Percentiles rank a stretch among this genome's conserved stretches.
These are phyloP conservation scores for Leptopilina myrica DNA, from an alignment of 2,888 invertebrate species.

Conservation along the genomic window DNA sequence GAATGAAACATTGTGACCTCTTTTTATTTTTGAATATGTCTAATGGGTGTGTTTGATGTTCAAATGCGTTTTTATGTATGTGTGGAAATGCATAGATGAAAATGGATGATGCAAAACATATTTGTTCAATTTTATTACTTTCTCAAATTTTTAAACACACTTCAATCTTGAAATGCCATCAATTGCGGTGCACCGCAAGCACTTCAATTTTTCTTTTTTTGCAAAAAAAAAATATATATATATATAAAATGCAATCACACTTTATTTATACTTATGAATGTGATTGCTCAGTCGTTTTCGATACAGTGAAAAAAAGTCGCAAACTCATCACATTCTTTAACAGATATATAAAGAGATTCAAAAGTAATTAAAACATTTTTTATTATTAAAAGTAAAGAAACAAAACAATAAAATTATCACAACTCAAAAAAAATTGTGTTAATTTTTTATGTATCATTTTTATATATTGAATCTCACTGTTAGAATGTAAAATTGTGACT, in stretches of 20 bases:
- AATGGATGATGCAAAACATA: not conserved
- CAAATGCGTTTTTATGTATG: not conserved
- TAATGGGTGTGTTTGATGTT: not conserved
- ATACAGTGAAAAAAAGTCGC: constrained; percentile 19
- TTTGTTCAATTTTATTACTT: not conserved
- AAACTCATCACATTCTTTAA: constrained; percentile 29
- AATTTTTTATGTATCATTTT: too few relatives aligned
- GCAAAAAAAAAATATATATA: constrained; percentile 9
- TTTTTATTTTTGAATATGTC: not conserved
- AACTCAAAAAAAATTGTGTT: not conserved
- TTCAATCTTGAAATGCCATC: constrained; percentile 15
- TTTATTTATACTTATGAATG: not conserved
- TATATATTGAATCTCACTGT: too few relatives aligned
- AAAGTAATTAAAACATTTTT: not conserved
- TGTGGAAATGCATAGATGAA: not conserved
- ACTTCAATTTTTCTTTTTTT: constrained; percentile 5
- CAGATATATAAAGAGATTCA: not conserved
- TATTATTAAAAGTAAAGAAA: too few relatives aligned
- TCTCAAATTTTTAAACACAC: not conserved
- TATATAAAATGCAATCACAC: not conserved
- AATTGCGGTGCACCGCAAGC: not conserved
- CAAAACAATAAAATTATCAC: not conserved
- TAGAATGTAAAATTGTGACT: not conserved
- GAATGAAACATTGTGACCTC: not conserved
- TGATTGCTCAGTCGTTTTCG: constrained; percentile 28